These are phyloP conservation scores for Plebejus melissa DNA, from an alignment of 2,888 invertebrate genomes.

Conservation along the genomic window DNA sequence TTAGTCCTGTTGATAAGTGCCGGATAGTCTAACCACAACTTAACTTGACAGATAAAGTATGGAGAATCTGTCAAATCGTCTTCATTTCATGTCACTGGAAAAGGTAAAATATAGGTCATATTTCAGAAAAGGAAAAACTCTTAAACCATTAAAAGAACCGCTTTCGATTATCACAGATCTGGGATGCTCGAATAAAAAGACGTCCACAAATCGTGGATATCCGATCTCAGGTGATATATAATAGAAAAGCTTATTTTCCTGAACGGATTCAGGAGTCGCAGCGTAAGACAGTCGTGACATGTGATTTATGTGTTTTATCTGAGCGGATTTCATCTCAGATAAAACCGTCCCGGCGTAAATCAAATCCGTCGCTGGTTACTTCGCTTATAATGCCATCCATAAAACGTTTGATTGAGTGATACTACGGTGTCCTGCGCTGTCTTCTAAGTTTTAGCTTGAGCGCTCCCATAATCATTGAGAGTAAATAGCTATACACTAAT, in stretches of 20 bases:
- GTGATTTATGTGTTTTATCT: constrained; percentile 74
- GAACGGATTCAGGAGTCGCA: constrained; percentile 49
- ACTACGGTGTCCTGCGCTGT: background rate
- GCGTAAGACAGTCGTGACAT: constrained; percentile 66
- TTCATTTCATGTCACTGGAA: background rate
- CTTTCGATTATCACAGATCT: constrained; percentile 8
- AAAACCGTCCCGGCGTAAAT: constrained; percentile 59
- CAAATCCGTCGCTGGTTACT: constrained; percentile 47
- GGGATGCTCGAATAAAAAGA: constrained; percentile 19
- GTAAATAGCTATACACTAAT: no score
- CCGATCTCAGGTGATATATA: constrained; percentile 41
- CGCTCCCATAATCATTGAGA: no score
- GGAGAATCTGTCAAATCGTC: background rate
- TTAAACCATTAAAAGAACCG: background rate
- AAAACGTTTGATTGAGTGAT: background rate
- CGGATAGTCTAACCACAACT: no score
- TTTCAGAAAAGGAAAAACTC: background rate
- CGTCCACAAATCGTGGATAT: constrained; percentile 29
- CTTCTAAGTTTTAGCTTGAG: no score
- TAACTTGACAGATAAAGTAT: no score
- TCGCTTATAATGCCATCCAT: constrained; percentile 15
- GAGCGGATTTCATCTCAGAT: constrained; percentile 62
- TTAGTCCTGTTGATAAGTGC: no score
- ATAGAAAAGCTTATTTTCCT: constrained; percentile 47
- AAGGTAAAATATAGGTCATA: background rate